Base-by-base conservation (phyloP, 2,888 invertebrate genomes). In the Ormyrus thymus region DNA sequence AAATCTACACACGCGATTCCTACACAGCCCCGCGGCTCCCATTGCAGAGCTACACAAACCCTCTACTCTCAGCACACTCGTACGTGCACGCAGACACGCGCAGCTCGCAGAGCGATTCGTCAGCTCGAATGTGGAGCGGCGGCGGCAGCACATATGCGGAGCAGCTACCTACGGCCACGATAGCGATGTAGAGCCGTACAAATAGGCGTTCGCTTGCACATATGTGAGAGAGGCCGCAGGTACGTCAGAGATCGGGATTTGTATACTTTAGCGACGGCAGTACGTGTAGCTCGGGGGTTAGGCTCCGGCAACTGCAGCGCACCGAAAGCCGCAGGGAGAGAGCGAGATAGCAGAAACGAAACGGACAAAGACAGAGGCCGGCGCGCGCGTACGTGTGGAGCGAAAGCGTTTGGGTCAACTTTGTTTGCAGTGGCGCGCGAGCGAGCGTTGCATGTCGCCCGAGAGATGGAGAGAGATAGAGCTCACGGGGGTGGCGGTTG, bases 401-500 rank as follows among this genome's bases (percentile, higher is more conserved):
- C 29, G 29, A 85, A 83, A 83, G 83, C 85, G 85, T 85, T 85
- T 83, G 86, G 88, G 87, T 87, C 87, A 88, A 88, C 88, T 87
- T 88, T 89, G 89, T 88, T 89, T 89, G 87, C 87, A 86, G 86
- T 87, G 74, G 29, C 43, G 71, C 58, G 13, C 29, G 43, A 9
- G 15, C 53, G 70, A 15, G 58, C 62, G 45, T 71, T 61, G 51
- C 71, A 43, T 85, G 29, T 29, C 29, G 29, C 4, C 29, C 29
- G 29, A 29, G 29, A 29, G 29, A 29, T 29, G 29, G 29, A 29
- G 29, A 29, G 29, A 29, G 29, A 29, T 29, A 29, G 29, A 29
- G 29, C 29, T 29, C 29, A 29, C 51, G 61, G 7, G 15, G 55
- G 64, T 10, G 76, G 81, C 77, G 29, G 29, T 29, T 29, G 29